These are phyloP conservation scores for Linepithema humile DNA, from an alignment of 1,140 invertebrate genomes.

Conservation along the genomic window DNA sequence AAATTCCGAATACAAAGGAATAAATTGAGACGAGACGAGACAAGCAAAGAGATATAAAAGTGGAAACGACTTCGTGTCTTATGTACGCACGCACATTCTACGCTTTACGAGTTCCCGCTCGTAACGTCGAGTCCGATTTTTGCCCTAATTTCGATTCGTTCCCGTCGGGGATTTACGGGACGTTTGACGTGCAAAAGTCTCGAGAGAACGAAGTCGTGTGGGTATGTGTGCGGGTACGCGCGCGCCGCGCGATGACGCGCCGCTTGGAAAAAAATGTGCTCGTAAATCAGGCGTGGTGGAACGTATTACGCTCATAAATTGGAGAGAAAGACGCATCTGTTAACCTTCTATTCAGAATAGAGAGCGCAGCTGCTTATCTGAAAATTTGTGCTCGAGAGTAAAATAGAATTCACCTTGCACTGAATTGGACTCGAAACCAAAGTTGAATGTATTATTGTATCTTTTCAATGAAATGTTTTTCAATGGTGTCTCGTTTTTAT, in stretches of 20 bases:
- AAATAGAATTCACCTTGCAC: background rate
- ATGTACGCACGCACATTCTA: background rate
- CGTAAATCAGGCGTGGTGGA: conserved; percentile 29
- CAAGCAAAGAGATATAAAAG: background rate
- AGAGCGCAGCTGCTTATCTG: background rate
- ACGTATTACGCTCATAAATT: conserved; percentile 45
- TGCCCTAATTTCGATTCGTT: background rate
- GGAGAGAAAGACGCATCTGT: background rate
- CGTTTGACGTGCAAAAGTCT: background rate
- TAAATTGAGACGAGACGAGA: background rate
- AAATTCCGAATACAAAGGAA: conserved; percentile 31
- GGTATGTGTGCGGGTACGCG: background rate
- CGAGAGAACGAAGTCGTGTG: background rate
- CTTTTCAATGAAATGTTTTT: background rate
- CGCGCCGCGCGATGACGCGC: background rate
- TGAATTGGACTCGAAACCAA: background rate
- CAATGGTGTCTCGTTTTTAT: background rate
- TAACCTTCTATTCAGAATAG: conserved; percentile 31
- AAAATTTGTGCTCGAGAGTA: background rate
- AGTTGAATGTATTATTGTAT: background rate
- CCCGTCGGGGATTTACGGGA: background rate
- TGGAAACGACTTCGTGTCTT: background rate
- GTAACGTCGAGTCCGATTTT: background rate
- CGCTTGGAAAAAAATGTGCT: background rate
- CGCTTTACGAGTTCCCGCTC: background rate